Base-by-base conservation (phyloP, 2,113 vertebrate genomes). In the Ictidomys tridecemlineatus region DNA sequence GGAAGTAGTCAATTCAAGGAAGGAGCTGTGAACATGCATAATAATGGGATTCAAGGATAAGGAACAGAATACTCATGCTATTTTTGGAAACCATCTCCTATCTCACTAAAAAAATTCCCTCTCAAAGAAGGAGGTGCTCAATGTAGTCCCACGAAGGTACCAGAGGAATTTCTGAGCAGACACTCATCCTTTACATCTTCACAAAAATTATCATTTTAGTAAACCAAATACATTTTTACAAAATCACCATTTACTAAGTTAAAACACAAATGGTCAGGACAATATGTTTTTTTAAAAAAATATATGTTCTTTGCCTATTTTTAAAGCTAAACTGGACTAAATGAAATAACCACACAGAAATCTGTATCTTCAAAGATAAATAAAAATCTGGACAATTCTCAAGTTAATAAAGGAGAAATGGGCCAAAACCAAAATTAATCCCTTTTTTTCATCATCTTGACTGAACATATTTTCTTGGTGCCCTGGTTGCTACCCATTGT, bases 351-450 rank as follows among this genome's bases (percentile, higher is more conserved):
- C 22, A 45, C 48, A 79, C 0, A 80, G 20, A 90, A 90, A 77
- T 96, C 10, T 80, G 1, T 84, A 34, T 80, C 74, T 76, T 89
- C 58, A 83, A 91, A 80, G 5, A 37, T n/a, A 90, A 91, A 48
- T 45, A 42, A 93, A 86, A 93, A 94, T 86, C 22, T 69, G 51
- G 39, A 6, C 17, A 67, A 73, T 90, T 85, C 30, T 93, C 17
- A 77, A 84, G 30, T 82, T 85, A 82, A 93, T 28, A 16, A 92
- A 90, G n/a, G 32, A 69, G 30, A 95, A 95, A 93, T 84, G 8
- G 5, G 17, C 13, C 32, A 89, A 95, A 96, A 56, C 84, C 63
- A 82, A 92, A 91, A 89, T 93, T 37, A 67, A 26, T 84, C n/a
- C 32, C 3, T 80, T 93, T 42, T 42, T 42, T 42, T 82, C 39